Base-by-base conservation (phyloP, 2,888 invertebrate species). In the Nudaria mundana region DNA sequence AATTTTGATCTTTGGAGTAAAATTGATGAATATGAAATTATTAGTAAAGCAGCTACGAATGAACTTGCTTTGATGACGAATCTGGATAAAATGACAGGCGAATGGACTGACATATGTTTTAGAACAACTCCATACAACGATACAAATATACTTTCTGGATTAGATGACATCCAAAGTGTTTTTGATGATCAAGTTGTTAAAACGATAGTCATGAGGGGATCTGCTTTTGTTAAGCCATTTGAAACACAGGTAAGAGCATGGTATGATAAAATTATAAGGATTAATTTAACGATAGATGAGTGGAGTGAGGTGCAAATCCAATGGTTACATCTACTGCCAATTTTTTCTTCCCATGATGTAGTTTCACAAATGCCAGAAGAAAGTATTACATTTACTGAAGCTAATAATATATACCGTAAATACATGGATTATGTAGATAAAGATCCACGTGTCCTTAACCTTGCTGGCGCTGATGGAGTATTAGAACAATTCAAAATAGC, bases 221-320 rank as follows among this genome's bases (percentile, higher is more conserved):
- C 95, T 2, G 94, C 95, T 6, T 96, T 94, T 76, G 95, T 96
- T 3, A 95, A 95, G 71, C 95, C 95, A 0, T 94, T 96, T 63
- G 94, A 94, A 79, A 62, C 76, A 16, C 90, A 92, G 75, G 92
- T 93, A 0, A 92, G 90, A 64, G 81, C 90, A 2, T 96, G 96
- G 93, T 95, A 95, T 73, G 93, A 94, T 7, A 93, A 93, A 69
- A 90, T 96, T 25, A 70, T 89, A 1, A 84, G 94, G 45, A 91
- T 94, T 7, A 92, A 93, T 67, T 82, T 85, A 30, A 94, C 95
- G 3, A 90, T 96, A 24, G 95, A 96, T 46, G 94, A 94, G 78
- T 96, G 96, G 96, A 92, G 94, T 16, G 94, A 94, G 88, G 94
- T 96, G 14, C 96, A 97, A 84, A 91, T 93, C 35, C 94, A 95